A percentile compares a stretch with the other conserved stretches of the same genome.
Evolutionary conservation across 2,797 vertebrate species (phyloP).

Genomic region (Danio kyathit): DNA sequence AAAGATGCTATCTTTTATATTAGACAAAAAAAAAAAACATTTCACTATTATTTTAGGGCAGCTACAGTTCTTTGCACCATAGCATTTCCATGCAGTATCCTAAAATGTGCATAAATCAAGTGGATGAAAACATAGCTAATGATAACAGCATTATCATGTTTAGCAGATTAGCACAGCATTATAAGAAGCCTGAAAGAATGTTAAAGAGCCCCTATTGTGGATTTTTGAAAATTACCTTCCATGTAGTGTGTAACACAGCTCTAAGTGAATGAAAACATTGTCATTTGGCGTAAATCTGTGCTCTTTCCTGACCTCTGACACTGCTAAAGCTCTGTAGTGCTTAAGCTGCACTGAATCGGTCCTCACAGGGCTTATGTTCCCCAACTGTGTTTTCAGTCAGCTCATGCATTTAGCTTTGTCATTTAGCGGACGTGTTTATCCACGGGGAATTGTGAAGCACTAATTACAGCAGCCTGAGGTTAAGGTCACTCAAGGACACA

Average conservation of each 20-base stretch:
- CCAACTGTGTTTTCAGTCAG: background rate
- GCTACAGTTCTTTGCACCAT: too few relatives aligned
- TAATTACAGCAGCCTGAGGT: slow-evolving; percentile 23
- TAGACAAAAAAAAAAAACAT: too few relatives aligned
- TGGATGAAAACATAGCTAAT: too few relatives aligned
- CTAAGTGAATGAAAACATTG: background rate
- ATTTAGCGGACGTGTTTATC: background rate
- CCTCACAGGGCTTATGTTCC: background rate
- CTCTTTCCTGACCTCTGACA: slow-evolving; percentile 30
- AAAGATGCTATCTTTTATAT: too few relatives aligned
- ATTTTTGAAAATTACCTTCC: too few relatives aligned
- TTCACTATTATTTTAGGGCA: too few relatives aligned
- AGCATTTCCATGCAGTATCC: too few relatives aligned
- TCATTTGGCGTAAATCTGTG: background rate
- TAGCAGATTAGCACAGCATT: background rate
- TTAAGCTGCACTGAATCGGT: background rate
- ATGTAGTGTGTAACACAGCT: too few relatives aligned
- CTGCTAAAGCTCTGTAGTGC: background rate
- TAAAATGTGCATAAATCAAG: too few relatives aligned
- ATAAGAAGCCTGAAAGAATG: background rate
- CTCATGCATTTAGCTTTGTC: slow-evolving; percentile 5
- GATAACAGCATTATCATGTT: background rate
- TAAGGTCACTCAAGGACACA: slow-evolving; percentile 26
- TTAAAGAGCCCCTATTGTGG: background rate
- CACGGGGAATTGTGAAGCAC: slow-evolving; percentile 1